Conservation (phyloP, 2,888 invertebrate species). For the Tipula unca region DNA sequence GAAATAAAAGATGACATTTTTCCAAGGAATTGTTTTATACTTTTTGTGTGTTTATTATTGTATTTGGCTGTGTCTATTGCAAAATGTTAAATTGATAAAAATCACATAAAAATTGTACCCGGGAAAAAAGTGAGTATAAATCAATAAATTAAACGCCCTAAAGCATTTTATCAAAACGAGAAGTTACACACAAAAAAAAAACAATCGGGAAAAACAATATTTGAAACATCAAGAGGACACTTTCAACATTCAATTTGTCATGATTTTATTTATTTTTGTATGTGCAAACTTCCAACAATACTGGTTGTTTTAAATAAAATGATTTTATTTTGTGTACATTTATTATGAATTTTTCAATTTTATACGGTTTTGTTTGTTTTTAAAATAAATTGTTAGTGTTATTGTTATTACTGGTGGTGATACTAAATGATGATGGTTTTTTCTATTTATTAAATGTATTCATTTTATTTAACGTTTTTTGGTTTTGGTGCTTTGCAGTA, state of each 20-base stretch:
- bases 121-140: neutral
- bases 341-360: neutral
- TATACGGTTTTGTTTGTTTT: neutral
- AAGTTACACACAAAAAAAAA: neutral
- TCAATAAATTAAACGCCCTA: neutral
- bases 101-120: neutral
- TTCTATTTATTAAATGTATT: neutral
- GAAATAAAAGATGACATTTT: neutral
- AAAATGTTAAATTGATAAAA: neutral
- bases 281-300: neutral
- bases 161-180: neutral
- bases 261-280: neutral
- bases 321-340: too few species aligned
- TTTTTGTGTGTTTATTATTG: neutral
- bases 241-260: neutral
- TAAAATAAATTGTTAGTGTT: neutral
- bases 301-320: too few species aligned
- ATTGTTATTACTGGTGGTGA: neutral
- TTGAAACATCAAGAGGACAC: neutral
- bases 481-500: neutral
- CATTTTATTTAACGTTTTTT: neutral
- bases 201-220: constrained; percentile 3
- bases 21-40: neutral
- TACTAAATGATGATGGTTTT: neutral
- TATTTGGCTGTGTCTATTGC: neutral